Percentiles rank a stretch among this genome's conserved stretches.
Evolutionary conservation across 2,888 invertebrate species (phyloP).

Genomic region (Glomeris marginata): DNA sequence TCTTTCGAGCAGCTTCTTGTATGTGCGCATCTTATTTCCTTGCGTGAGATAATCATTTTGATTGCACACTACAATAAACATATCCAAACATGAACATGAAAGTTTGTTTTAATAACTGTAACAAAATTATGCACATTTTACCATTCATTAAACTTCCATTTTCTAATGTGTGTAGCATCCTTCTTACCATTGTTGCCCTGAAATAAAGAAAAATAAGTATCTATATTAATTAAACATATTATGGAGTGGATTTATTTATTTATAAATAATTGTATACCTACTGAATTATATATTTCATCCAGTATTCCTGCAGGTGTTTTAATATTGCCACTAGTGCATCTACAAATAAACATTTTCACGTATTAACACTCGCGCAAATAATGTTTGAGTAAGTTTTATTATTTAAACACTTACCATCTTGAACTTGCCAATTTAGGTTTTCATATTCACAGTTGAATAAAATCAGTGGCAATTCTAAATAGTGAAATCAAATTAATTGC

Average conservation of each 20-base stretch:
- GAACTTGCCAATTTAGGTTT: slow-evolving; percentile 38
- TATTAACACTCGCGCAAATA: background rate
- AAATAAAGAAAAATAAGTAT: slow-evolving; percentile 15
- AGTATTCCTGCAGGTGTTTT: slow-evolving; percentile 51
- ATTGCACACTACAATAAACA: slow-evolving; percentile 19
- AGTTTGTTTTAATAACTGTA: background rate
- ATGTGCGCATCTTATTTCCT: slow-evolving; percentile 49
- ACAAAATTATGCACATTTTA: slow-evolving; percentile 16
- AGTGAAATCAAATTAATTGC: background rate
- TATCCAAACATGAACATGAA: background rate
- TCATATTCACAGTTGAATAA: slow-evolving; percentile 61
- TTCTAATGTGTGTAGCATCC: slow-evolving; percentile 40
- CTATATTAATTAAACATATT: no score
- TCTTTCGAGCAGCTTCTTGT: slow-evolving; percentile 57
- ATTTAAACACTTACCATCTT: slow-evolving; percentile 21
- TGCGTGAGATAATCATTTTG: slow-evolving; percentile 48
- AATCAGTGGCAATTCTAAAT: slow-evolving; percentile 59
- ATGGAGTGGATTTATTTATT: no score
- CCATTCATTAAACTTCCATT: slow-evolving; percentile 22
- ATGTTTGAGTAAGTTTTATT: background rate
- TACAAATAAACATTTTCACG: background rate
- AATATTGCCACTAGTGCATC: slow-evolving; percentile 44
- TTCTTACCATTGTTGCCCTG: slow-evolving; percentile 32
- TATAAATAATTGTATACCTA: slow-evolving; percentile 37
- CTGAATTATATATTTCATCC: slow-evolving; percentile 59